Evolutionary conservation across 2,888 invertebrate genomes (phyloP), one percentile per base, ranked within the genome.

Genomic region (Platerodrilus igneus): DNA sequence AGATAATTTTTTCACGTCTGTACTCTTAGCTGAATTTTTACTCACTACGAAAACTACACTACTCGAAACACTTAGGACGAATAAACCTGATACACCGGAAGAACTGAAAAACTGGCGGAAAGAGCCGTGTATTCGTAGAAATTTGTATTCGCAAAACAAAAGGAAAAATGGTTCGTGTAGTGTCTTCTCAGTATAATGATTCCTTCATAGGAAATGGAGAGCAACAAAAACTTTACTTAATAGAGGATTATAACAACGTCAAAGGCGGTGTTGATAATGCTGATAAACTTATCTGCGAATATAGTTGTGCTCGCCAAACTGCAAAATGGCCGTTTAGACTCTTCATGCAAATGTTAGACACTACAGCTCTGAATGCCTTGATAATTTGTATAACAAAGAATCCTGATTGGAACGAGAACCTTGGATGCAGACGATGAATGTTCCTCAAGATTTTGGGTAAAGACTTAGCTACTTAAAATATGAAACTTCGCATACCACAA

Each of bases 1-100:
- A 1, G 51, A 56, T 27, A 53, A 54, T 33, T 55, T 41, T 43
- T 55, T 53, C 34, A 48, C 51, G 11, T 35, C 48, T 8, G 22
- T 50, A 21, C 40, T 37, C 4, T 25, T 54, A 22, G 47, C 48
- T 2, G 47, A 53, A 35, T 34, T 37, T 36, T 18, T 48, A 9
- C 20, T 50, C 17, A 47, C 45, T 1, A 51, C 52, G 46, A 48
- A 53, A 2, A 10, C 52, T 19, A 52, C 50, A 10, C 27, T 53
- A 14, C 41, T 50, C n/a, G 51, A 45, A 4, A 53, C 51, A 8
- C 19, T 51, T 6, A 35, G 34, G 19, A 53, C 45, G 45, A 53
- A 52, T 32, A 53, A 54, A 33, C 13, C 22, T 3, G 35, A 36
- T 18, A 41, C 21, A 2, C 28, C 25, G 9, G 16, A 35, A 10